Conservation (phyloP, 92 coral and sea anemone species). For the Heliopora coerulea region DNA sequence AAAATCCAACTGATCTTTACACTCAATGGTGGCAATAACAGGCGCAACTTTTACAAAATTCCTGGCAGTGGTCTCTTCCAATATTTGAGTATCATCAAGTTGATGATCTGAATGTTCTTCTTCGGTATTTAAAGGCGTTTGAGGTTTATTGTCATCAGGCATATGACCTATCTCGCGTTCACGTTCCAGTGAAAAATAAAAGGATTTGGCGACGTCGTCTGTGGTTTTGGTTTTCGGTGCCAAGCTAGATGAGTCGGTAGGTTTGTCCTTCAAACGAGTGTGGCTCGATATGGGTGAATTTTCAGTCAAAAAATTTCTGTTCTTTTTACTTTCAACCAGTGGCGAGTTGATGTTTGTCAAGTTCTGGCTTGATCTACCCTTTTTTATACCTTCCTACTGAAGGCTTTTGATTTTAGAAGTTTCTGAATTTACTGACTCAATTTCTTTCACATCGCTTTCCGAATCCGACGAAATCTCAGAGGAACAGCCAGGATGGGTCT, state of each 20-base stretch:
- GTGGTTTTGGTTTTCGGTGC: background rate
- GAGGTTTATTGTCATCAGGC: background rate
- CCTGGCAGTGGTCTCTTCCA: background rate
- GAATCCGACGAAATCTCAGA: no score
- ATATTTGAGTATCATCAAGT: slow-evolving; percentile 31
- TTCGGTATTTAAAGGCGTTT: background rate
- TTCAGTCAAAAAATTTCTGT: background rate
- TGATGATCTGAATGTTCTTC: slow-evolving; percentile 23
- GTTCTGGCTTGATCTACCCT: background rate
- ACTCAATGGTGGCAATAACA: background rate
- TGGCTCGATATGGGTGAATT: slow-evolving; percentile 35
- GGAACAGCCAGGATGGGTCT: no score
- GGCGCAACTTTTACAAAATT: slow-evolving; percentile 11
- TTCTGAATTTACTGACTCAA: background rate
- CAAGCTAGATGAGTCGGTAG: background rate
- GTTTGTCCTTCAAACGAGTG: slow-evolving; percentile 29
- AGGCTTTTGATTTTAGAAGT: background rate
- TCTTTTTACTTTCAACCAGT: background rate
- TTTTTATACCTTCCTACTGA: background rate
- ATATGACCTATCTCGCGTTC: background rate
- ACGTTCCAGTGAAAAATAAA: background rate
- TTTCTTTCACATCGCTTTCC: background rate
- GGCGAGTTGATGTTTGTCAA: background rate
- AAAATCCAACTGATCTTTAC: slow-evolving; percentile 15
- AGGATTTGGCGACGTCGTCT: background rate